Base-by-base conservation (phyloP, 1,140 invertebrate genomes). In the Rhyzopertha dominica region DNA sequence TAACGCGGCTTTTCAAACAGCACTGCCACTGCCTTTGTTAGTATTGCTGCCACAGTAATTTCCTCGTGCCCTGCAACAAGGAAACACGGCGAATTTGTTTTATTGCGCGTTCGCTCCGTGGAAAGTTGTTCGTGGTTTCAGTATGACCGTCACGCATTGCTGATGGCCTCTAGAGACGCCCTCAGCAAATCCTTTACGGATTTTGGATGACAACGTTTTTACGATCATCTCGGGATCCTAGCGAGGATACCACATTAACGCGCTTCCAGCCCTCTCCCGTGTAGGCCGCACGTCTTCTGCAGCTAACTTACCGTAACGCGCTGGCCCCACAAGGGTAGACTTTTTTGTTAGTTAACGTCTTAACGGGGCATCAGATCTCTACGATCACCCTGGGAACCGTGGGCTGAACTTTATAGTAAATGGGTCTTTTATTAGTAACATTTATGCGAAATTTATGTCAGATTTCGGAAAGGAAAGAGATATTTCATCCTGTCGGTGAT, bases 161-260 rank as follows among this genome's bases (percentile, higher is more conserved):
- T 53, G 56, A 56, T 56, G 51, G 48, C 43, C 54, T 44, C 54
- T 29, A 38, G 51, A 45, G 56, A 48, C 45, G 34, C 44, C 40
- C 36, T 41, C 28, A 45, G 54, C 50, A 55, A 59, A 59, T 59
- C 54, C 51, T 56, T 59, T 48, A 56, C 54, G 54, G 56, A 58
- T 58, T 58, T 58, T 46, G 50, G 56, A 58, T 46, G 56, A 58
- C 53, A 58, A 58, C 56, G 53, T 58, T 58, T 58, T 58, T 58
- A 58, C 53, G 53, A 54, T 56, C 52, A 51, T 49, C 45, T 43
- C 36, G 49, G 56, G 53, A 51, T 48, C 31, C 39, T 24, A 30
- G 37, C 32, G 40, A 17, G 43, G 37, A 37, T 22, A 36, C 42
- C 39, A 44, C 51, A 49, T 57, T 51, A 54, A 57, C 51, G 45